Evolutionary conservation across 2,888 invertebrate species (phyloP).

Genomic region (Plutella xylostella): DNA sequence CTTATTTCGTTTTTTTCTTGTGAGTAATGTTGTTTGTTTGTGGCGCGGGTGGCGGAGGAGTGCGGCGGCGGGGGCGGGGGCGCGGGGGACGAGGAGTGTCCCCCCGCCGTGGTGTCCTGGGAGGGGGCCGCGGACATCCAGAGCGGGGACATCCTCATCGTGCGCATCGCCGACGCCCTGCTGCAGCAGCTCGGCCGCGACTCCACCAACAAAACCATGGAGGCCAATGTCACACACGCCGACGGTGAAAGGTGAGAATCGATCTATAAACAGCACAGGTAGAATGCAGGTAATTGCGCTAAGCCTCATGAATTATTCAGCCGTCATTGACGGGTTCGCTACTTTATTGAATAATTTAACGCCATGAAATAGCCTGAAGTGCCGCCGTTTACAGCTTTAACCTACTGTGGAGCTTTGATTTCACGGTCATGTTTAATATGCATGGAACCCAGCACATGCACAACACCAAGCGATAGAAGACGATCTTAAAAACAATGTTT

Average conservation of each 20-base stretch:
- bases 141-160: conserved; percentile 78
- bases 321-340: too few relatives aligned
- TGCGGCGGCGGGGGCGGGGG: conserved; percentile 30
- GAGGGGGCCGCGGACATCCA: conserved; percentile 77
- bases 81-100: conserved; percentile 57
- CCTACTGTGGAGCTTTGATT: not conserved
- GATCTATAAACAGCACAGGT: too few relatives aligned
- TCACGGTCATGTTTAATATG: not conserved
- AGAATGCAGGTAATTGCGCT: too few relatives aligned
- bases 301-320: too few relatives aligned
- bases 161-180: conserved; percentile 75
- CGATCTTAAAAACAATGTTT: too few relatives aligned
- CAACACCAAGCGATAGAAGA: too few relatives aligned
- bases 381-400: too few relatives aligned
- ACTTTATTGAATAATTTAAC: too few relatives aligned
- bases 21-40: not conserved
- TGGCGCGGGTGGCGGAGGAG: conserved; percentile 51
- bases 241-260: conserved; percentile 50
- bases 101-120: conserved; percentile 73
- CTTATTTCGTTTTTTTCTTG: not conserved
- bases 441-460: not conserved
- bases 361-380: too few relatives aligned
- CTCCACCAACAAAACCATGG: conserved; percentile 33
- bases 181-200: conserved; percentile 43
- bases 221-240: conserved; percentile 31